These are phyloP conservation scores for Drosophila cracens DNA, from an alignment of 2,888 invertebrate genomes.

Conservation along the genomic window DNA sequence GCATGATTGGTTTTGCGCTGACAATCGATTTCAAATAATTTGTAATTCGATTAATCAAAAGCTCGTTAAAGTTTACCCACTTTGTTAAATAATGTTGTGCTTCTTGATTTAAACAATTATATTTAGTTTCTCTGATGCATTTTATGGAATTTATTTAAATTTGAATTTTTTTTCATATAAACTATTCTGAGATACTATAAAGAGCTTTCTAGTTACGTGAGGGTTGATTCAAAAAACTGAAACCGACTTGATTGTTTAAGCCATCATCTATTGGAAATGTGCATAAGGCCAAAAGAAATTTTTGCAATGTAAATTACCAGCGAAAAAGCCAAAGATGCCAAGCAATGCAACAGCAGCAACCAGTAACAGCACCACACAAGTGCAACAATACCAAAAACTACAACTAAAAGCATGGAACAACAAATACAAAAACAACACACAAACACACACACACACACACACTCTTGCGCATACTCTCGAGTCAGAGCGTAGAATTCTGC, in stretches of 20 bases:
- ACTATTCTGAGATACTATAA: neutral
- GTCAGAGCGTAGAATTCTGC: constrained; percentile 63
- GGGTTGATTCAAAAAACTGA: neutral
- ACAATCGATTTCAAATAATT: constrained; percentile 25
- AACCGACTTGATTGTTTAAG: constrained; percentile 36
- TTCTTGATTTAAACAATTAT: neutral
- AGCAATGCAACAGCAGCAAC: constrained; percentile 39
- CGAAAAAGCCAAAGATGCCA: constrained; percentile 46
- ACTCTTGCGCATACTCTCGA: constrained; percentile 22
- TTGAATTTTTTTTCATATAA: neutral
- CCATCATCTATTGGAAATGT: constrained; percentile 64
- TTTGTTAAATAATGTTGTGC: neutral
- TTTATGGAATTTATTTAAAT: neutral
- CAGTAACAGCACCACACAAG: constrained; percentile 25
- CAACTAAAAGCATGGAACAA: constrained; percentile 35
- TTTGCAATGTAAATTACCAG: constrained; percentile 74
- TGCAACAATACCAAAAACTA: neutral
- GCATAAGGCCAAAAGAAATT: constrained; percentile 46
- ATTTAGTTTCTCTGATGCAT: neutral
- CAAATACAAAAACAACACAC: constrained; percentile 16
- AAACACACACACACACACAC: constrained; percentile 24
- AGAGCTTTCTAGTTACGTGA: neutral
- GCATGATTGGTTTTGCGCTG: constrained; percentile 8
- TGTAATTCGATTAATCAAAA: constrained; percentile 22
- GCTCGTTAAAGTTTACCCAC: neutral